Evolutionary conservation across 2,113 vertebrate species (phyloP).

Genomic region (Shinisaurus crocodilurus): DNA sequence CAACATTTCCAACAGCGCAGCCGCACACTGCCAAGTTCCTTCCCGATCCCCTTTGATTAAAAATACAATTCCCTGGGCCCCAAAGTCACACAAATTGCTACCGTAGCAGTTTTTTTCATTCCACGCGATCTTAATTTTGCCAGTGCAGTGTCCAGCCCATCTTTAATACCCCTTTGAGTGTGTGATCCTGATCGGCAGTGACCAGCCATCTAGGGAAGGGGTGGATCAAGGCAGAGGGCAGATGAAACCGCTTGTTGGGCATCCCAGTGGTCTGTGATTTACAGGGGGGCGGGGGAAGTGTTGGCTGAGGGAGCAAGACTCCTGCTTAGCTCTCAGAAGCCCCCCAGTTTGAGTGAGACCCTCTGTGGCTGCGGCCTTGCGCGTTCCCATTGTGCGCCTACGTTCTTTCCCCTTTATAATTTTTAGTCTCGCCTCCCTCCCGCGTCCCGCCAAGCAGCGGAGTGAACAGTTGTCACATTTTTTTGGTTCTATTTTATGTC

Average conservation of each 20-base stretch:
- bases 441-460: neutral
- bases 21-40: neutral
- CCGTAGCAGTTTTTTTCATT: constrained; percentile 21
- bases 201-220: neutral
- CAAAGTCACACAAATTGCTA: neutral
- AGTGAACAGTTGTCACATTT: neutral
- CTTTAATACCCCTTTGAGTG: constrained; percentile 22
- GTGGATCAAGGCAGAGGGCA: neutral
- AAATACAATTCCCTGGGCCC: neutral
- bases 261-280: neutral
- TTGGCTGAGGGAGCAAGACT: too few relatives aligned
- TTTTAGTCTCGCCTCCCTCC: neutral
- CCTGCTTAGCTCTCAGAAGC: neutral
- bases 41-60: neutral
- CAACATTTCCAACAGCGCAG: too few relatives aligned
- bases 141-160: constrained; percentile 20
- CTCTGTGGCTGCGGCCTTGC: neutral
- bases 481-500: neutral
- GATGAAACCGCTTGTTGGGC: neutral
- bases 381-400: neutral
- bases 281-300: neutral
- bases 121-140: constrained; percentile 38
- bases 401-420: neutral
- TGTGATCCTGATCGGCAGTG: neutral
- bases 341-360: neutral